phyloP scores from a whole-genome alignment of 53 echinoderm and acorn worm genomes.

The Holothuria leucospilota region DNA sequence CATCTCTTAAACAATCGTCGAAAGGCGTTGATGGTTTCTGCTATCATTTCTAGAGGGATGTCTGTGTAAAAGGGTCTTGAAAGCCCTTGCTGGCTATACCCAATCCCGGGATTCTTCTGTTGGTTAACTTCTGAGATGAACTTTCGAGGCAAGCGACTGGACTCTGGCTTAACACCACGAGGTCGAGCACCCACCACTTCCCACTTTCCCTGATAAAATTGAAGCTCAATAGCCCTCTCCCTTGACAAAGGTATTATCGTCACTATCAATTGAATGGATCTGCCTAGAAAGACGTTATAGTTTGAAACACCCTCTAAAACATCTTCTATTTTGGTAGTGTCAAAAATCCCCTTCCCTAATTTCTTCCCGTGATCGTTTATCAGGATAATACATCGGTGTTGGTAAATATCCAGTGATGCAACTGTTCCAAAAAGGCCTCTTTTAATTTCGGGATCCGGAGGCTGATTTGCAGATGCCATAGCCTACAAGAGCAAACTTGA shows the following conservation, averaged over 20 bases:
- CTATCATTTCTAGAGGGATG: not conserved
- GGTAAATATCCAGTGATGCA: not conserved
- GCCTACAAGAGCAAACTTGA: too few species aligned
- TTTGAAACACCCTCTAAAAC: not conserved
- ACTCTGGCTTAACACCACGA: not conserved
- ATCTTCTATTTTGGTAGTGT: not conserved
- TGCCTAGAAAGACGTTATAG: not conserved
- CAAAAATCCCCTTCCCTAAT: slow-evolving; percentile 8
- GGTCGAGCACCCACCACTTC: slow-evolving; percentile 22
- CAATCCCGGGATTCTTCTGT: not conserved
- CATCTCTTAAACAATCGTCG: not conserved
- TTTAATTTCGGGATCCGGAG: not conserved
- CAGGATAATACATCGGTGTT: not conserved
- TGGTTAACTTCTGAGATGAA: not conserved
- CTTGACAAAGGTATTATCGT: not conserved
- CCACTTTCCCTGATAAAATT: not conserved
- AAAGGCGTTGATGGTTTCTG: not conserved
- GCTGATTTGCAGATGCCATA: not conserved
- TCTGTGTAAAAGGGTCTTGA: not conserved
- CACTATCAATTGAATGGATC: not conserved
- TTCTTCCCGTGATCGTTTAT: not conserved
- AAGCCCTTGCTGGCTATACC: not conserved
- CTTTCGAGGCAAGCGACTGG: not conserved
- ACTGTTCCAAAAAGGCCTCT: slow-evolving; percentile 21
- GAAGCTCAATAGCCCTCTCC: not conserved